Evolutionary conservation across 1,140 invertebrate genomes (phyloP).

Genomic region (Grapholita molesta): DNA sequence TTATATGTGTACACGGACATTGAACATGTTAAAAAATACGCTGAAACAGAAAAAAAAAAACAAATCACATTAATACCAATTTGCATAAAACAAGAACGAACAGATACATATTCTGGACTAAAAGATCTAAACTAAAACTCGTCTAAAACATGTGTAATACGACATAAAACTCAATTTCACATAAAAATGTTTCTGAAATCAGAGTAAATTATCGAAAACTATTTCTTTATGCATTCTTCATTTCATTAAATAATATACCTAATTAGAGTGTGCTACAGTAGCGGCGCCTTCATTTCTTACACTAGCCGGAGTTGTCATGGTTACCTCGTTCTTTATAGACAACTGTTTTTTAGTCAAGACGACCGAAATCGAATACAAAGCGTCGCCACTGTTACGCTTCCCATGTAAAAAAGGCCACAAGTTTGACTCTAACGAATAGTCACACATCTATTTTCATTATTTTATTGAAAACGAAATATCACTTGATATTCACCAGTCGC

Average conservation of each 20-base stretch:
- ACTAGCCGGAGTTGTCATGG: too few relatives aligned
- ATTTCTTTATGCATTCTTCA: background rate
- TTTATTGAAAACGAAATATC: too few relatives aligned
- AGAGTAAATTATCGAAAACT: background rate
- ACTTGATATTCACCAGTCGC: too few relatives aligned
- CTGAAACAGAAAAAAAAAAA: constrained; percentile 36
- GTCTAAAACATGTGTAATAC: background rate
- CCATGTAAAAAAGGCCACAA: too few relatives aligned
- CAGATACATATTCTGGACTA: background rate
- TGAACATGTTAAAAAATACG: constrained; percentile 20
- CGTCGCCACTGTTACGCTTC: too few relatives aligned
- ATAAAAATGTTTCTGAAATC: background rate
- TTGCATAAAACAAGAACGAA: background rate
- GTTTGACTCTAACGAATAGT: too few relatives aligned
- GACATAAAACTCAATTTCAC: background rate
- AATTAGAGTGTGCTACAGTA: too few relatives aligned
- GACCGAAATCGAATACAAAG: too few relatives aligned
- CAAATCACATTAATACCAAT: background rate
- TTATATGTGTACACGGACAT: constrained; percentile 14
- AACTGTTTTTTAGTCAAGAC: too few relatives aligned
- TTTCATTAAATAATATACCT: background rate
- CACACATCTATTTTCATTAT: too few relatives aligned
- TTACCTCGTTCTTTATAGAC: too few relatives aligned
- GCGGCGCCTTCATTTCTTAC: too few relatives aligned
- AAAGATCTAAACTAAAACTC: background rate